Percentiles rank a stretch among this genome's conserved stretches.
phyloP scores from a whole-genome alignment of 2,888 invertebrate species.

The Phaonia tiefii region DNA sequence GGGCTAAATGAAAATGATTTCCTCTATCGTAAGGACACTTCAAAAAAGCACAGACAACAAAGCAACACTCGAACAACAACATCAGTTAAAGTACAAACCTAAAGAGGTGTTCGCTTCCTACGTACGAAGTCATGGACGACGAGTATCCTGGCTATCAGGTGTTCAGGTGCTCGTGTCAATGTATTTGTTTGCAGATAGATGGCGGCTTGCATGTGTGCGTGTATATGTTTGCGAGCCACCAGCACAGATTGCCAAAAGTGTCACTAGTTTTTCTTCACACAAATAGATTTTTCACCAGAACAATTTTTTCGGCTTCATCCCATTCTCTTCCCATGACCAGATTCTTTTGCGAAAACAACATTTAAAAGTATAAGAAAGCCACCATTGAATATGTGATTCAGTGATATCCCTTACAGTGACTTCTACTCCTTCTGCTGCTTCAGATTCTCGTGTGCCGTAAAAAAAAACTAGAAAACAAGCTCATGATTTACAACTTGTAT shows the following conservation, averaged over 20 bases:
- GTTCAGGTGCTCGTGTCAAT: conserved; percentile 19
- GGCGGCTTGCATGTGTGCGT: conserved; percentile 32
- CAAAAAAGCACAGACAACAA: conserved; percentile 18
- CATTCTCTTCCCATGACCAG: neutral
- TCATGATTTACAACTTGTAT: conserved; percentile 61
- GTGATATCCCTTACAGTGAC: conserved; percentile 44
- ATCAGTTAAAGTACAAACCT: neutral
- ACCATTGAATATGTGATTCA: conserved; percentile 42
- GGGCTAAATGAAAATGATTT: conserved; percentile 59
- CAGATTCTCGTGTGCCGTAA: conserved; percentile 1
- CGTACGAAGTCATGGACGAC: neutral
- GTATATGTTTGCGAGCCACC: conserved; percentile 34
- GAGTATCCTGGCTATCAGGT: neutral
- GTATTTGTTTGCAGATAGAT: conserved; percentile 48
- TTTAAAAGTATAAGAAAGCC: conserved; percentile 40
- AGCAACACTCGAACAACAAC: conserved; percentile 25
- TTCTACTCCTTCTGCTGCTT: neutral
- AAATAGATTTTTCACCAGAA: conserved; percentile 39
- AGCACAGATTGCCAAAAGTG: conserved; percentile 53
- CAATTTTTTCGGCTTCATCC: conserved; percentile 1
- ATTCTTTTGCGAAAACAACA: neutral
- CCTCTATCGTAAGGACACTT: conserved; percentile 41
- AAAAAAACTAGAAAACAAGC: conserved; percentile 52
- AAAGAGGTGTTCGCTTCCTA: conserved; percentile 7
- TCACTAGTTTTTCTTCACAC: conserved; percentile 33